Evolutionary conservation across 2,113 vertebrate species (phyloP).

Genomic region (Oceanodroma tethys): DNA sequence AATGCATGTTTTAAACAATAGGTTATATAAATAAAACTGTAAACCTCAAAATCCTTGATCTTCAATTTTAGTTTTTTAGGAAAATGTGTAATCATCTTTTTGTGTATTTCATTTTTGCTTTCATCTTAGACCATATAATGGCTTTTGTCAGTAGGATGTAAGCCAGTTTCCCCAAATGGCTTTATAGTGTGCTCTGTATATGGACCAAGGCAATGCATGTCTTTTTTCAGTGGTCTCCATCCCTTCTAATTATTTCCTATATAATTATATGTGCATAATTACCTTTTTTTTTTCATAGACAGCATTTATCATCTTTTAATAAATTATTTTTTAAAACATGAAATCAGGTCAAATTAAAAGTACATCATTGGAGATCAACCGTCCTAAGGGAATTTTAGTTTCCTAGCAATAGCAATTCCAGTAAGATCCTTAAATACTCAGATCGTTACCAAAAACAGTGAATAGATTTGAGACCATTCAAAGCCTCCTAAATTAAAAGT

Average conservation of each 20-base stretch:
- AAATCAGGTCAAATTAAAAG: background rate
- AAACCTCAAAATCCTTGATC: background rate
- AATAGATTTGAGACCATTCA: background rate
- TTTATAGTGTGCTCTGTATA: background rate
- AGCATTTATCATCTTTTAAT: background rate
- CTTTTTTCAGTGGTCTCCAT: background rate
- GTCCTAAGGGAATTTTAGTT: background rate
- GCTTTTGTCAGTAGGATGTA: background rate
- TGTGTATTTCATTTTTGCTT: background rate
- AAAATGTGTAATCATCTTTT: background rate
- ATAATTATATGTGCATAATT: background rate
- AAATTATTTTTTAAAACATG: background rate
- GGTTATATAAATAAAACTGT: background rate
- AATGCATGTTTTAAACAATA: background rate
- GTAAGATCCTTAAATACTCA: background rate
- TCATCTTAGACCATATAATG: background rate
- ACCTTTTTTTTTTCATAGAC: background rate
- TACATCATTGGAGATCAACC: background rate
- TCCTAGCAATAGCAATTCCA: background rate
- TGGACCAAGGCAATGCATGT: background rate
- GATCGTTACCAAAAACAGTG: background rate
- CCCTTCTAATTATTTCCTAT: background rate
- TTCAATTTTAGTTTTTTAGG: background rate
- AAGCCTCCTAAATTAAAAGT: background rate
- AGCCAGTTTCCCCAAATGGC: background rate